These are phyloP conservation scores for Sebastes minor DNA, from an alignment of 2,797 vertebrate genomes.

Conservation along the genomic window DNA sequence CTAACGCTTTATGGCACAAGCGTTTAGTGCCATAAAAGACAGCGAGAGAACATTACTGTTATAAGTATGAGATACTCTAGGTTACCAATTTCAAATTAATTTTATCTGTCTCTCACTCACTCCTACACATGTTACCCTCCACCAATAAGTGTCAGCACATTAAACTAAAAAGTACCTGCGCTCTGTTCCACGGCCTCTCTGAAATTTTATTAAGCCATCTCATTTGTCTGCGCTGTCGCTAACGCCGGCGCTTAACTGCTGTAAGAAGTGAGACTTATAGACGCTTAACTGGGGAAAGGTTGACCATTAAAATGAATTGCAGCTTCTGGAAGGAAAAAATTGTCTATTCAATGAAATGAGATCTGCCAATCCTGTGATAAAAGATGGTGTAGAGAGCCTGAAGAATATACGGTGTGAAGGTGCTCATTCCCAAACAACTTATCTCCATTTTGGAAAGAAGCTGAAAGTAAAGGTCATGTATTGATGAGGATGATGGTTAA, in stretches of 20 bases:
- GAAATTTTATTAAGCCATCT: slow-evolving; percentile 34
- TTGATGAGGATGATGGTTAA: not conserved
- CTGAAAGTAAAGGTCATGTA: not conserved
- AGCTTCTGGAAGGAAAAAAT: slow-evolving; percentile 17
- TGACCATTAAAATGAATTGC: slow-evolving; percentile 36
- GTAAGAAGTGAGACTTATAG: slow-evolving; percentile 11
- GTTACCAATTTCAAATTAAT: not conserved
- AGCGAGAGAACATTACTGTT: not conserved
- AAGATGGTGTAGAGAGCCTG: not conserved
- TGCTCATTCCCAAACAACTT: not conserved
- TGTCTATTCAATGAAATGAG: slow-evolving; percentile 15
- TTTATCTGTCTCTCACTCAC: not conserved
- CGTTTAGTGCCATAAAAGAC: not conserved
- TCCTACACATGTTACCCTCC: not conserved
- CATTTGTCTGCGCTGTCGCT: slow-evolving; percentile 30
- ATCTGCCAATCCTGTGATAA: not conserved
- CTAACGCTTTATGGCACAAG: not conserved
- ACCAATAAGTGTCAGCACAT: slow-evolving; percentile 14
- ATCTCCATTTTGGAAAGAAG: not conserved
- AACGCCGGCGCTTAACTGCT: not conserved
- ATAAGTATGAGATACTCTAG: not conserved
- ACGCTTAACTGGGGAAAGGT: slow-evolving; percentile 17
- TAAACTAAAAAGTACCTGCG: slow-evolving; percentile 7
- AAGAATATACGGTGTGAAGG: not conserved
- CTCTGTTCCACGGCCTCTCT: slow-evolving; percentile 5